Conservation (phyloP, 2,113 vertebrate genomes). For the Etheostoma cragini region DNA sequence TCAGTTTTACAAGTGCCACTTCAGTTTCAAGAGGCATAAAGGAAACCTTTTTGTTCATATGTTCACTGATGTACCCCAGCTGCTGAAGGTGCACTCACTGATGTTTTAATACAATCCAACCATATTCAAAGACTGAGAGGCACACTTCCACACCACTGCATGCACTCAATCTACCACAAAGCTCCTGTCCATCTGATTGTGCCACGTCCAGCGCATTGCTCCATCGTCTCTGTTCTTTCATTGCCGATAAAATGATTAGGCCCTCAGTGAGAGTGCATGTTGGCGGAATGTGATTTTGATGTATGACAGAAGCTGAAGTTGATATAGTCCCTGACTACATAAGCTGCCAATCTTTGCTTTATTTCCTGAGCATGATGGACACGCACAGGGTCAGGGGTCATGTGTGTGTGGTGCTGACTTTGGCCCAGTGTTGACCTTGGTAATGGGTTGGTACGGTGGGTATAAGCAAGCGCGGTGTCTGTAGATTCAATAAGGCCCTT, state of each 20-base stretch:
- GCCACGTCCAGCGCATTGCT: not conserved
- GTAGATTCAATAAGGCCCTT: constrained; percentile 39
- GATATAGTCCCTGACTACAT: constrained; percentile 74
- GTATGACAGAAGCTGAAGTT: constrained; percentile 71
- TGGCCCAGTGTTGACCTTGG: constrained; percentile 71
- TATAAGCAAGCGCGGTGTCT: constrained; percentile 36
- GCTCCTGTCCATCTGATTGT: constrained; percentile 10
- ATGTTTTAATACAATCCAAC: constrained; percentile 24
- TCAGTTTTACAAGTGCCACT: constrained; percentile 25
- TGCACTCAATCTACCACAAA: constrained; percentile 35
- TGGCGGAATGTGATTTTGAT: constrained; percentile 74
- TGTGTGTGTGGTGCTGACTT: constrained; percentile 71
- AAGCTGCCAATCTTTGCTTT: constrained; percentile 69
- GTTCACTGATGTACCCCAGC: constrained; percentile 34
- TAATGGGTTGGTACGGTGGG: constrained; percentile 22
- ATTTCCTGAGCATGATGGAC: constrained; percentile 75
- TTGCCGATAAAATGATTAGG: constrained; percentile 59
- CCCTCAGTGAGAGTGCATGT: constrained; percentile 57
- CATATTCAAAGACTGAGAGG: not conserved
- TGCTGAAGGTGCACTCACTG: constrained; percentile 39
- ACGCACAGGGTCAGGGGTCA: constrained; percentile 60
- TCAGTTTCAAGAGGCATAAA: constrained; percentile 21
- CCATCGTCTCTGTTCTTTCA: constrained; percentile 27
- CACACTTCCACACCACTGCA: not conserved
- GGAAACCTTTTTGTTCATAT: constrained; percentile 12